Evolutionary conservation across 2,888 invertebrate genomes (phyloP).

Genomic region (Strigamia transsilvanica): DNA sequence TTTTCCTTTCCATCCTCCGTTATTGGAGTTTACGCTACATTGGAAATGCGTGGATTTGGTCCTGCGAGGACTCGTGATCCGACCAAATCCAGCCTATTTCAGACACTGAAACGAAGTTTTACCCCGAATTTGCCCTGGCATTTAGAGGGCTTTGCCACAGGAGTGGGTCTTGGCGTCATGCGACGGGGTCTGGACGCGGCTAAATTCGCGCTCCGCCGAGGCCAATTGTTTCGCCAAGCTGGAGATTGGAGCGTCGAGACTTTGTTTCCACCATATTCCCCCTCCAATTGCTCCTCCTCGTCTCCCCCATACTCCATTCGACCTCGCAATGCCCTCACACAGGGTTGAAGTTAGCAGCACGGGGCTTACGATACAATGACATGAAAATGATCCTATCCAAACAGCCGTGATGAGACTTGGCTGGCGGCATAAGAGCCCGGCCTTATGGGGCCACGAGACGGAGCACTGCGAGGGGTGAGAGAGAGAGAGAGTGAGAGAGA

Average conservation of each 20-base stretch:
- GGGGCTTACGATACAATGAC: conserved; percentile 51
- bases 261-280: not conserved
- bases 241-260: conserved; percentile 50
- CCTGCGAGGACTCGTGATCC: conserved; percentile 52
- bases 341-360: conserved; percentile 32
- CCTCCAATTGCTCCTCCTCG: not conserved
- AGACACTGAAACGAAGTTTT: conserved; percentile 55
- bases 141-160: conserved; percentile 53
- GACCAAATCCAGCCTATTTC: conserved; percentile 55
- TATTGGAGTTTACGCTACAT: conserved; percentile 55
- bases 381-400: conserved; percentile 52
- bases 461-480: not conserved
- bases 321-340: conserved; percentile 25
- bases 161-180: not conserved
- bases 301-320: conserved; percentile 5
- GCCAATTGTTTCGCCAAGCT: conserved; percentile 52
- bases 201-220: conserved; percentile 28
- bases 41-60: conserved; percentile 55
- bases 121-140: conserved; percentile 54
- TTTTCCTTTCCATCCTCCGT: conserved; percentile 11
- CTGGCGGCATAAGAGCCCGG: not conserved
- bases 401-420: conserved; percentile 45
- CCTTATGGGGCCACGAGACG: conserved; percentile 40
- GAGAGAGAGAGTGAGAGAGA: not conserved
- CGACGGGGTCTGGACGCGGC: conserved; percentile 16